These are phyloP conservation scores for Aleiodes alternator DNA, from an alignment of 2,888 invertebrate species.

Conservation along the genomic window DNA sequence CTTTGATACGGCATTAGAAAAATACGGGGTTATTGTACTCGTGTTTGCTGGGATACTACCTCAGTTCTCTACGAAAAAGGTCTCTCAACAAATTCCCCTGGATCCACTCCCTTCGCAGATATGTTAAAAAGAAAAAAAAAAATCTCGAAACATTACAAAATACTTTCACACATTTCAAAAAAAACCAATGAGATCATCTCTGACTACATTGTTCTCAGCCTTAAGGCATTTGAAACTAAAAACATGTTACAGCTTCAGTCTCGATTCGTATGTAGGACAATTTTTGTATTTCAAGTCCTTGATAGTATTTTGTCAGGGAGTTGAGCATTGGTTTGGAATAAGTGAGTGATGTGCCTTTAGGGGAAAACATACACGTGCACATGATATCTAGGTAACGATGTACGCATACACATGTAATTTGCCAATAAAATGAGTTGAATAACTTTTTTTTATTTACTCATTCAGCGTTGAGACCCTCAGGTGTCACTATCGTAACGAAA, in stretches of 20 bases:
- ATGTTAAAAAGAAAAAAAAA: too few relatives aligned
- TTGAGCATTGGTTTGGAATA: conserved; percentile 18
- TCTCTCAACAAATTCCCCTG: too few relatives aligned
- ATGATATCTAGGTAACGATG: neutral
- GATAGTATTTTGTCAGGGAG: neutral
- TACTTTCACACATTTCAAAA: too few relatives aligned
- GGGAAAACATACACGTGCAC: conserved; percentile 6
- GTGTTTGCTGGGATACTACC: too few relatives aligned
- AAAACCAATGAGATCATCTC: too few relatives aligned
- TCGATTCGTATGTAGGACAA: conserved; percentile 9
- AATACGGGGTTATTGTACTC: too few relatives aligned
- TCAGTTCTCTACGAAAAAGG: too few relatives aligned
- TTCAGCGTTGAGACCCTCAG: conserved; percentile 1
- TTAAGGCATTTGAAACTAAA: neutral
- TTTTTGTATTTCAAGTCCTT: conserved; percentile 26
- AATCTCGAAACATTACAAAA: too few relatives aligned
- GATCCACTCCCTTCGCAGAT: too few relatives aligned
- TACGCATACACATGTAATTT: neutral
- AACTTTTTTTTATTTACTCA: conserved; percentile 15
- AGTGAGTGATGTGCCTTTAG: conserved; percentile 23
- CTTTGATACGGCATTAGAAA: too few relatives aligned
- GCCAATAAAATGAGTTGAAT: neutral
- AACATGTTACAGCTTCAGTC: neutral
- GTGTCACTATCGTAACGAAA: conserved; percentile 13
- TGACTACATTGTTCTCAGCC: too few relatives aligned